Conservation (phyloP, 1,140 invertebrate genomes). For the Trichonephila clavipes region DNA sequence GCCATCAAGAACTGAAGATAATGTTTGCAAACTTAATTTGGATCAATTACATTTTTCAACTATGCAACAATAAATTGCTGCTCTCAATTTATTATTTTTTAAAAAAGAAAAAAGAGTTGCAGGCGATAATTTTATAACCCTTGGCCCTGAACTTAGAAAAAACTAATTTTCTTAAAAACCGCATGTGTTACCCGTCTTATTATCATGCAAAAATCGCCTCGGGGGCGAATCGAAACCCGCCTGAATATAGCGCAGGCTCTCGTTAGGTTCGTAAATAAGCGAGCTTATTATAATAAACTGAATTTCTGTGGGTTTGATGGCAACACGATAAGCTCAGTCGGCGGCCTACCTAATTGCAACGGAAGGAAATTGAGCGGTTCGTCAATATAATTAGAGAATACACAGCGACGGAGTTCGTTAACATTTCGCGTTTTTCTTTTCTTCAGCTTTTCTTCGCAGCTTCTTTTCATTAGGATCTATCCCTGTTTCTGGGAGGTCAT, state of each 20-base stretch:
- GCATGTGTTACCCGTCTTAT: not conserved
- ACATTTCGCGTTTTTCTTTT: constrained; percentile 27
- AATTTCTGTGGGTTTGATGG: constrained; percentile 66
- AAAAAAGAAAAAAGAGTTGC: not conserved
- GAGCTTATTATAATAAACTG: constrained; percentile 61
- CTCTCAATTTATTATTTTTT: not conserved
- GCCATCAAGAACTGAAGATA: not conserved
- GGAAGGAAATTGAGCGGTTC: constrained; percentile 61
- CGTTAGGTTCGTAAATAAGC: constrained; percentile 46
- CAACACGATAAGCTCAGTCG: constrained; percentile 62
- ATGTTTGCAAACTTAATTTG: constrained; percentile 2
- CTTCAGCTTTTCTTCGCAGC: constrained; percentile 34
- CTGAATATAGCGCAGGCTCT: constrained; percentile 15
- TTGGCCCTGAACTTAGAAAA: constrained; percentile 52
- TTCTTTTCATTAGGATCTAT: constrained; percentile 3
- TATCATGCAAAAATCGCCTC: constrained; percentile 14
- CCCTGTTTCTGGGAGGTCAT: not conserved
- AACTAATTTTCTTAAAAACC: constrained; percentile 38
- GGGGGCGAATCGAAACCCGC: not conserved
- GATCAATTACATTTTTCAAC: not conserved
- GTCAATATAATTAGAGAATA: constrained; percentile 62
- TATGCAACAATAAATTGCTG: not conserved
- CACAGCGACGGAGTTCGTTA: constrained; percentile 55
- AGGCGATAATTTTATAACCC: constrained; percentile 40
- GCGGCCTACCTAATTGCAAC: constrained; percentile 68